Conservation (phyloP, 2,113 vertebrate species). For the Gavialis gangeticus region DNA sequence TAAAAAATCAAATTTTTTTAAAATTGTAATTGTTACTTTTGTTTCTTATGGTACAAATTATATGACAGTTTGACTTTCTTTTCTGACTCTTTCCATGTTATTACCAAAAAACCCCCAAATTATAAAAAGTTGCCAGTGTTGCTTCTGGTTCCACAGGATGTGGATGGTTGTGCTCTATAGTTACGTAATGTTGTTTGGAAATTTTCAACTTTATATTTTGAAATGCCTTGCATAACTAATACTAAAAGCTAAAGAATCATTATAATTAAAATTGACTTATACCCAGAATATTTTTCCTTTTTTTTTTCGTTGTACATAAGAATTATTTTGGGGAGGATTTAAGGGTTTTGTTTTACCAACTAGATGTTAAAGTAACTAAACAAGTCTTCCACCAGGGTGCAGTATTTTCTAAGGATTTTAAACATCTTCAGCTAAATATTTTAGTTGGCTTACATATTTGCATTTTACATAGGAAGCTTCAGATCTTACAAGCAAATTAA, state of each 20-base stretch:
- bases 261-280: background rate
- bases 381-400: slow-evolving; percentile 75
- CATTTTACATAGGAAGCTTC: slow-evolving; percentile 3
- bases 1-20: background rate
- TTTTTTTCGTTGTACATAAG: background rate
- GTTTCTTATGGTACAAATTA: background rate
- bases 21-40: background rate
- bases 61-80: background rate
- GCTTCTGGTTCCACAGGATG: background rate
- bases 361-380: slow-evolving; percentile 29
- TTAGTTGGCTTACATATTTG: background rate
- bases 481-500: background rate
- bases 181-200: background rate
- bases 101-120: background rate
- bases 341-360: background rate
- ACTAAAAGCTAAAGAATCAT: background rate
- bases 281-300: background rate
- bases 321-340: background rate
- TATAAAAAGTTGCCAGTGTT: slow-evolving; percentile 4
- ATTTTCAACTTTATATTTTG: slow-evolving; percentile 35
- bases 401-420: slow-evolving; percentile 71
- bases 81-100: background rate
- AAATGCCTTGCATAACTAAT: slow-evolving; percentile 1
- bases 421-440: background rate
- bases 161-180: background rate